Base-by-base conservation (phyloP, 1,140 invertebrate species). In the Potamilus streckersoni region DNA sequence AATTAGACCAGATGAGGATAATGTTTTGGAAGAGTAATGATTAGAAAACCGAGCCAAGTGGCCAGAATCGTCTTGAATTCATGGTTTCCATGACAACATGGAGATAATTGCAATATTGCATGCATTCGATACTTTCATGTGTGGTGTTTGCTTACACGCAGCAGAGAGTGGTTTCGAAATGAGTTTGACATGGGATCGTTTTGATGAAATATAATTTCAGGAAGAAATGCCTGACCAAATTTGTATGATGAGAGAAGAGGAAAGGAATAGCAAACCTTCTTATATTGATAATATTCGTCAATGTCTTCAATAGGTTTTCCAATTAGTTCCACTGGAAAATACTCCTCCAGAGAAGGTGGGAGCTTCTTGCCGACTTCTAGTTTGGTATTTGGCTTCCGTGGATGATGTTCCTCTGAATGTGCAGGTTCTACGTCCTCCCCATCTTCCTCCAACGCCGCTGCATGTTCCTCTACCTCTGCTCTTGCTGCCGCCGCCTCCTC, bases 221-320 rank as follows among this genome's bases (percentile, higher is more conserved):
- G 23, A 23, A 23, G 23, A 23, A 1, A 23, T 23, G 23, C 23
- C 16, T 60, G 19, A 16, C 19, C 5, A 12, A 27, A 67, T 19
- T 23, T 23, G 17, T 67, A 19, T 27, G 0, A 13, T 6, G 6
- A 67, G 20, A 20, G 61, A 27, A 20, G 38, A 15, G n/a, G 20
- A 19, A 55, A 64, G 2, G 1, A 14, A 68, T 17, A 55, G 56
- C 80, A 68, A 68, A 88, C 89, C 83, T 87, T 84, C 78, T 89
- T 84, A 71, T 88, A 84, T 68, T 86, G 80, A 77, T 89, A 90
- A 76, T 82, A 90, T 66, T 87, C 85, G 76, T 90, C 89, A 58
- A 90, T 77, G 70, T 90, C 89, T 73, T 88, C 88, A 55, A 90
- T 74, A 0, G 89, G 88, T 67, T 80, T 80, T n/a, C 86, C 88